These are phyloP conservation scores for Rapana venosa DNA, from an alignment of 2,888 invertebrate species.

Conservation along the genomic window DNA sequence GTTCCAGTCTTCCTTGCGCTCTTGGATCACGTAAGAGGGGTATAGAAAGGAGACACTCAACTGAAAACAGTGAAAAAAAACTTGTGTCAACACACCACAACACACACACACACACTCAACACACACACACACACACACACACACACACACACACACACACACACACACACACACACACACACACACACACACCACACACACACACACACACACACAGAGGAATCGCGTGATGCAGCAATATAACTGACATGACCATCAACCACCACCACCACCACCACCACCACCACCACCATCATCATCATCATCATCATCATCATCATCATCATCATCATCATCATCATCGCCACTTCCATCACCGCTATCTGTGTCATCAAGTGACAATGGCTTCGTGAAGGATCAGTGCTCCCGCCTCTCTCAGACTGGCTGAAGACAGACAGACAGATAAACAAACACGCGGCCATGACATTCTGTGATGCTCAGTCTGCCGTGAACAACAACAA, in stretches of 20 bases:
- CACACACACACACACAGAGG: too few species aligned
- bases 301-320: not conserved
- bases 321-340: slow-evolving; percentile 1
- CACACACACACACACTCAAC: too few species aligned
- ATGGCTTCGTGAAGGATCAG: too few species aligned
- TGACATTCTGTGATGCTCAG: not conserved
- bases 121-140: not conserved
- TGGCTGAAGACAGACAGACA: not conserved
- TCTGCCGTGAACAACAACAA: not conserved
- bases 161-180: not conserved
- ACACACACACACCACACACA: not conserved
- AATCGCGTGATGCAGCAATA: too few species aligned
- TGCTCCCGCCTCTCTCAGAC: not conserved
- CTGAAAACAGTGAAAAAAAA: too few species aligned
- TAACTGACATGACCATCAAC: too few species aligned
- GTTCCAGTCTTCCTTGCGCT: too few species aligned
- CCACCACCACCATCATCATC: not conserved
- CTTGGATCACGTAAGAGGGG: too few species aligned
- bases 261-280: not conserved
- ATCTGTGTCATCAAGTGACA: not conserved
- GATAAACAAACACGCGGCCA: not conserved
- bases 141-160: not conserved
- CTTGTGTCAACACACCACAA: too few species aligned
- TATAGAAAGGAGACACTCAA: too few species aligned
- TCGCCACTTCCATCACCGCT: not conserved